Percentiles rank a stretch among this genome's conserved stretches.
These are phyloP conservation scores for Ecliptopera silaceata DNA, from an alignment of 2,888 invertebrate species.

Conservation along the genomic window DNA sequence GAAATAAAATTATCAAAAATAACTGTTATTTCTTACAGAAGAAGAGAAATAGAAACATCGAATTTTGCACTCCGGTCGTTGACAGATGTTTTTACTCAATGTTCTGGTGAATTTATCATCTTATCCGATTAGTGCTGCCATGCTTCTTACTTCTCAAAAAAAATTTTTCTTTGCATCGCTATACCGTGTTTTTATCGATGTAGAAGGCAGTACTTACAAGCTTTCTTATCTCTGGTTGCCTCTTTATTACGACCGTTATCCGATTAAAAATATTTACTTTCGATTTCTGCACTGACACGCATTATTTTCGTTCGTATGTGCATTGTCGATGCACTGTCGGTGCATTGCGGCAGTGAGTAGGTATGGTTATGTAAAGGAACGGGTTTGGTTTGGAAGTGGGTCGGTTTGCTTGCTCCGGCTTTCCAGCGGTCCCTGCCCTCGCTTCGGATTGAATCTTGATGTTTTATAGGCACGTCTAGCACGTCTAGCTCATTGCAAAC, in stretches of 20 bases:
- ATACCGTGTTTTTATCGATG: too few relatives aligned
- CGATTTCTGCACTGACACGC: neutral
- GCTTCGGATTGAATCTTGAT: neutral
- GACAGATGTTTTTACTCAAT: conserved; percentile 31
- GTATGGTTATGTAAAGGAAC: conserved; percentile 54
- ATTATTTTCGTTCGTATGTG: conserved; percentile 5
- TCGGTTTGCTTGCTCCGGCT: conserved; percentile 52
- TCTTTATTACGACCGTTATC: neutral
- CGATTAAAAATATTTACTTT: conserved; percentile 16
- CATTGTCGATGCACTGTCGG: conserved; percentile 19
- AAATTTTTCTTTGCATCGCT: neutral
- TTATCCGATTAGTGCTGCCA: conserved; percentile 30
- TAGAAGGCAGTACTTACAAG: neutral
- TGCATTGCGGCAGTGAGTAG: conserved; percentile 47
- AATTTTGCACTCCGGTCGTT: conserved; percentile 30
- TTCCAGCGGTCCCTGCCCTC: conserved; percentile 60
- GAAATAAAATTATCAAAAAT: neutral
- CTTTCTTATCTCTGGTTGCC: neutral
- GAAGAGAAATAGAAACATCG: neutral
- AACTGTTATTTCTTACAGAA: too few relatives aligned
- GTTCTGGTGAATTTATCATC: conserved; percentile 29
- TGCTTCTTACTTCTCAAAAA: conserved; percentile 1
- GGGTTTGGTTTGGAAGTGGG: conserved; percentile 57
- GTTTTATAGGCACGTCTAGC: conserved; percentile 1
- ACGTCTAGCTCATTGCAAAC: neutral